Conservation (phyloP, 2,113 vertebrate species). For the Epinephelus fuscoguttatus region DNA sequence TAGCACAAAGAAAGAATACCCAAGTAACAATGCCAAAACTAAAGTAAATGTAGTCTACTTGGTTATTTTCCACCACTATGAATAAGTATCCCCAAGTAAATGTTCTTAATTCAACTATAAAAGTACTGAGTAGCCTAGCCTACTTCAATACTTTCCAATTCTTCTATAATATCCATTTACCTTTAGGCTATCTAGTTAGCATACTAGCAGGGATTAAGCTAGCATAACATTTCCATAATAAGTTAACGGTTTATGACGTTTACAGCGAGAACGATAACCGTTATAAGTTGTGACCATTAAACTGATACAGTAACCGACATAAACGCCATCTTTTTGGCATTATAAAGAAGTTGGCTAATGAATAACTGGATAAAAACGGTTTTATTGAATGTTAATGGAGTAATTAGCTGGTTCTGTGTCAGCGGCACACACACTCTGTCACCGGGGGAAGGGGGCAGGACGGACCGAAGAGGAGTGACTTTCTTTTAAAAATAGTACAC, state of each 20-base stretch:
- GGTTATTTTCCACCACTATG: no score
- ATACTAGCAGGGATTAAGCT: neutral
- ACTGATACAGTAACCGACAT: neutral
- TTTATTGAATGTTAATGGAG: neutral
- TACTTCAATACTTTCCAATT: neutral
- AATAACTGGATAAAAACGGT: neutral
- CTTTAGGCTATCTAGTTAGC: neutral
- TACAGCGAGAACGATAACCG: neutral
- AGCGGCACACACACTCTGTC: slow-evolving; percentile 9
- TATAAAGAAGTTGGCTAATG: no score
- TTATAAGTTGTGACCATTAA: neutral
- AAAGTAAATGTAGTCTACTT: no score
- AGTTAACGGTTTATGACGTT: neutral
- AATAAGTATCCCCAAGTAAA: no score
- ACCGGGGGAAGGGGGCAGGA: slow-evolving; percentile 34
- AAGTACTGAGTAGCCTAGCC: neutral
- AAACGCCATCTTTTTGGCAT: neutral
- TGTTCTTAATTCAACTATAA: neutral
- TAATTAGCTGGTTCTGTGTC: slow-evolving; percentile 5
- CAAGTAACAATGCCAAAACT: no score
- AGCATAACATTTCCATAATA: neutral
- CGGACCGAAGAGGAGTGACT: slow-evolving; percentile 69
- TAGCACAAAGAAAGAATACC: no score
- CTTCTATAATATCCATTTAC: neutral
- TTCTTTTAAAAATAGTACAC: slow-evolving; percentile 67